These are phyloP conservation scores for Mustela nigripes DNA, from an alignment of 2,113 vertebrate species.

Conservation along the genomic window DNA sequence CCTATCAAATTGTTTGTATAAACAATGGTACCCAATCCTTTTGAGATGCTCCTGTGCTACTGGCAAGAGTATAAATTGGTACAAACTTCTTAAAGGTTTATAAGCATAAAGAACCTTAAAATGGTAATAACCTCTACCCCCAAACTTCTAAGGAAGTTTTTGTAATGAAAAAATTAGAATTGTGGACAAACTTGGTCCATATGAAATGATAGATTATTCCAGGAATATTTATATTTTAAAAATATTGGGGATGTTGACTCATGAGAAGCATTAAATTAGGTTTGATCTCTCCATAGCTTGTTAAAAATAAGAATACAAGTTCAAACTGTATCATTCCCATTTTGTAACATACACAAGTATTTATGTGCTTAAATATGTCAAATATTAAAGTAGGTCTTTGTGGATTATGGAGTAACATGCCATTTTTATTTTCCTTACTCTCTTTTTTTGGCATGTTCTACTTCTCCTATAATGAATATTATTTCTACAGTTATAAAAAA, in stretches of 20 bases:
- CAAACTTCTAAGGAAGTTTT: neutral
- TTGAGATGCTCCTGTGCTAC: neutral
- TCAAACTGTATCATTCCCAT: neutral
- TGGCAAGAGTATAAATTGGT: neutral
- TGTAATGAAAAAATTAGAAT: neutral
- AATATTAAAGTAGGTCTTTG: neutral
- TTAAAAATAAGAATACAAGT: neutral
- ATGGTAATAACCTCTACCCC: neutral
- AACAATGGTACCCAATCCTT: neutral
- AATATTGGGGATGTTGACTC: neutral
- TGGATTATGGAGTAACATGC: neutral
- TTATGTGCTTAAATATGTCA: conserved; percentile 11
- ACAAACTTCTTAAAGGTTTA: neutral
- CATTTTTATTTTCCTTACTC: conserved; percentile 1
- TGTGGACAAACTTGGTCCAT: neutral
- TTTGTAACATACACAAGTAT: neutral
- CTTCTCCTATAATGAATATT: neutral
- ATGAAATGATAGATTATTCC: neutral
- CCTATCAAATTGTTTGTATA: neutral
- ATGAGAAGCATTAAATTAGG: neutral
- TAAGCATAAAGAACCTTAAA: neutral
- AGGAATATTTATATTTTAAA: conserved; percentile 18
- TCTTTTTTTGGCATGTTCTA: neutral
- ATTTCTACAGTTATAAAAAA: conserved; percentile 2
- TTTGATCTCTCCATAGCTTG: neutral